Base-by-base conservation (phyloP, 92 coral and sea anemone genomes). In the Pocillopora meandrina region DNA sequence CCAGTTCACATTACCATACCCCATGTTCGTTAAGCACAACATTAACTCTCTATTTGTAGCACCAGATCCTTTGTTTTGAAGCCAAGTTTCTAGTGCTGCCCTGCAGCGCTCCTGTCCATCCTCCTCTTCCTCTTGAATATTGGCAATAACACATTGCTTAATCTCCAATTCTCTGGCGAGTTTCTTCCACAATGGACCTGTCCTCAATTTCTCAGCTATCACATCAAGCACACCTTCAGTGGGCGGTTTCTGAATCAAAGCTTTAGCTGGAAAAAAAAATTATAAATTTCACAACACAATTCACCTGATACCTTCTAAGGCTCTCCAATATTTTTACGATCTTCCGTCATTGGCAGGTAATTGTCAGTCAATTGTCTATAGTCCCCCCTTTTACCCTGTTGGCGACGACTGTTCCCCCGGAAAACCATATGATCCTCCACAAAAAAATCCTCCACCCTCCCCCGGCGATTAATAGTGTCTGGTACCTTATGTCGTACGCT, bases 1-100 rank as follows among this genome's bases (percentile, higher is more conserved):
- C 85, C 85, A 81, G 56, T 81, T 83, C 2, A 83, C 31, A 33
- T 17, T 65, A 13, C 72, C 80, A 23, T n/a, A 62, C 18, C 87
- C 87, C 73, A 83, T 83, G 63, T 74, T 67, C 11, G 87, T 83
- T 10, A 83, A 56, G 47, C 73, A 74, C 15, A 61, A 7, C 81
- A 83, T 74, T 52, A 83, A 1, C 57, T 83, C 34, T 34, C 72
- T 61, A 7, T 0, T 56, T 2, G 81, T 65, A 36, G 87, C 87
- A 15, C 3, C 1, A 15, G 10, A 7, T 5, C 81, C 68, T 9
- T 62, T 47, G 3, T 11, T 8, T 21, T 71, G 59, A 36, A 10
- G 26, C 85, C 85, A 81, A 13, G 0, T 71, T 60, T 3, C 57
- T 0, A 81, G 47, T 0, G 70, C 85, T 56, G 3, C 16, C 4